phyloP scores from a whole-genome alignment of 1,140 invertebrate genomes.

The Colletes latitarsis region DNA sequence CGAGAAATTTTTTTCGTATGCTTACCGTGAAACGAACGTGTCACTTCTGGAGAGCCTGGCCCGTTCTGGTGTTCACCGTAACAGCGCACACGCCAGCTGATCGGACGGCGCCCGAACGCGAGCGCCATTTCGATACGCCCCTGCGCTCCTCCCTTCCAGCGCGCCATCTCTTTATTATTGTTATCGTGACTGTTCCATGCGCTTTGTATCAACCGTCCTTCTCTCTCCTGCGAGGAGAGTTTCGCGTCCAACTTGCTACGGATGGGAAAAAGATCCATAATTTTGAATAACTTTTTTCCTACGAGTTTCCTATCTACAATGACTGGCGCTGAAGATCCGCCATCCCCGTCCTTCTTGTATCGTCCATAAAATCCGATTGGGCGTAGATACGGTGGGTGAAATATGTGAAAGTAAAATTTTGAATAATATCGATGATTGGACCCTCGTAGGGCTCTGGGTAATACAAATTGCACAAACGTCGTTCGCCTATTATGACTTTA shows the following conservation, averaged over 20 bases:
- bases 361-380: no score
- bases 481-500: no score
- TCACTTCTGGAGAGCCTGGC: constrained; percentile 53
- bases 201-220: constrained; percentile 3
- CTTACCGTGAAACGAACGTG: constrained; percentile 65
- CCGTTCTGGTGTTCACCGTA: constrained; percentile 28
- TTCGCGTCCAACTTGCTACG: background rate
- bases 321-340: background rate
- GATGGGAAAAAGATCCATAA: constrained; percentile 7
- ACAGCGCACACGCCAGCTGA: constrained; percentile 55
- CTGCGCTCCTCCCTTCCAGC: constrained; percentile 19
- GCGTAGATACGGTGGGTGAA: no score
- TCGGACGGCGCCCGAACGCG: constrained; percentile 9
- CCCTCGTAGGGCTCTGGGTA: no score
- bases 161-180: constrained; percentile 19
- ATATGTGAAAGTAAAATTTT: no score
- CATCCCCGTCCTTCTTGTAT: background rate
- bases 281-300: background rate
- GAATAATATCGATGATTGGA: no score
- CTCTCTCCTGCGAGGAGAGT: background rate
- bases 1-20: constrained; percentile 50
- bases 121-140: constrained; percentile 23
- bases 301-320: background rate
- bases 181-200: constrained; percentile 8
- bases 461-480: no score